Conservation (phyloP, 2,797 vertebrate species). For the Scolopax rusticola region DNA sequence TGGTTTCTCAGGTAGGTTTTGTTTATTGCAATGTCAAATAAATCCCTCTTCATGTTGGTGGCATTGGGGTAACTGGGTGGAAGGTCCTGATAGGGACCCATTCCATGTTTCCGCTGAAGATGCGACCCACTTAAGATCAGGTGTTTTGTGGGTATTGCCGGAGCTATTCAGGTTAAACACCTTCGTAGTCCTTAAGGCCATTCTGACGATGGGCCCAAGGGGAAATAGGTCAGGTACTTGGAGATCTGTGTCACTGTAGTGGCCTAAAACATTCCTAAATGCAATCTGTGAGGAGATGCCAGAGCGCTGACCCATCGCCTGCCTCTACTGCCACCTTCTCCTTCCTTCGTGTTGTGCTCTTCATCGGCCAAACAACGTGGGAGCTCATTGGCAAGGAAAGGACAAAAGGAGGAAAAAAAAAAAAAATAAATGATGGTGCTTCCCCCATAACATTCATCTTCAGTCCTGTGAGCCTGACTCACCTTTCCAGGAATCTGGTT, state of each 20-base stretch:
- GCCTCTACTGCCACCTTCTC: not conserved
- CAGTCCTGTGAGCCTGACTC: not conserved
- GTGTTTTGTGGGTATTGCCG: not conserved
- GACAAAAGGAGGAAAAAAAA: not conserved
- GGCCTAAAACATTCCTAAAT: slow-evolving; percentile 36
- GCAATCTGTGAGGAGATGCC: not conserved
- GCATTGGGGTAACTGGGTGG: not conserved
- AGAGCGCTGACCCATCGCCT: not conserved
- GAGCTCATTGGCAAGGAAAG: not conserved
- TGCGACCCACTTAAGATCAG: not conserved
- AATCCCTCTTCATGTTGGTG: not conserved
- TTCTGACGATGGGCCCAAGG: not conserved
- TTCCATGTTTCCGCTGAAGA: not conserved
- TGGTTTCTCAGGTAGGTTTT: not conserved
- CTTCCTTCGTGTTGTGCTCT: not conserved
- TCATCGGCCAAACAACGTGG: fast-evolving
- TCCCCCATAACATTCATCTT: not conserved
- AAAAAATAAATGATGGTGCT: not conserved
- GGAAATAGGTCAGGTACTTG: slow-evolving; percentile 32
- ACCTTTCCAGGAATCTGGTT: not conserved
- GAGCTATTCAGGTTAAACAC: slow-evolving; percentile 42
- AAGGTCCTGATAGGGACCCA: not conserved
- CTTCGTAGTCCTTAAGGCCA: not conserved
- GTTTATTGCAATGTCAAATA: fast-evolving
- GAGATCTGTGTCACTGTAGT: slow-evolving; percentile 44